These are phyloP conservation scores for Falco naumanni DNA, from an alignment of 2,797 vertebrate species.

Conservation along the genomic window DNA sequence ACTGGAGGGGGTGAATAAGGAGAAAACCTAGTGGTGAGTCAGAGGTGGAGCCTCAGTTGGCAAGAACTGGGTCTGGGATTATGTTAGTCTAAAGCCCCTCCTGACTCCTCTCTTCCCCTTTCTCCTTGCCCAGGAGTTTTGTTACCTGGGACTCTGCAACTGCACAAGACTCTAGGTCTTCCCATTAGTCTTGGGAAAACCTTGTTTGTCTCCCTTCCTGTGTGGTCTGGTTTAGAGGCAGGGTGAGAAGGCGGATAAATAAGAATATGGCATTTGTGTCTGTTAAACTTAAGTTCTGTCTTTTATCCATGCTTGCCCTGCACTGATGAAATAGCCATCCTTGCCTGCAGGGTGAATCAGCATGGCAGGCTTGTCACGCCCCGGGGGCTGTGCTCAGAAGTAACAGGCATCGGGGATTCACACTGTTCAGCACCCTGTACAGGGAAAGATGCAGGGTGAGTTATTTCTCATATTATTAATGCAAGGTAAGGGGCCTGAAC, in stretches of 20 bases:
- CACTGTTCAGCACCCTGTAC: fast-evolving
- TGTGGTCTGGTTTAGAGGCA: background rate
- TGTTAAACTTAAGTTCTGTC: background rate
- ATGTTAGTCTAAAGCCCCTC: background rate
- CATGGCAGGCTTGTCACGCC: background rate
- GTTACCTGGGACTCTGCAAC: background rate
- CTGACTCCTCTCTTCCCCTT: background rate
- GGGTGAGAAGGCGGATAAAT: background rate
- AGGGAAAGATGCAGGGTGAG: background rate
- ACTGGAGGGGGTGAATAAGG: background rate
- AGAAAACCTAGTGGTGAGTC: background rate
- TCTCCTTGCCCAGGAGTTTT: background rate
- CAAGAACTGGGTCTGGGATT: background rate
- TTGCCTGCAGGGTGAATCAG: background rate
- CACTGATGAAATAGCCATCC: background rate
- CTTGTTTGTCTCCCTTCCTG: background rate
- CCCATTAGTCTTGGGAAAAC: background rate
- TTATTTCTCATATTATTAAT: background rate
- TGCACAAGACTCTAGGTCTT: background rate
- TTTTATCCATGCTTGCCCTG: fast-evolving
- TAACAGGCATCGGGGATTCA: fast-evolving
- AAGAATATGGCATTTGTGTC: background rate
- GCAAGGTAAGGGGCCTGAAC: background rate
- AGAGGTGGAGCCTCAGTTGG: background rate
- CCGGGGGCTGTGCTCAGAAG: background rate